These are phyloP conservation scores for Fistularia tabacaria DNA, from an alignment of 2,797 vertebrate genomes.

Conservation along the genomic window DNA sequence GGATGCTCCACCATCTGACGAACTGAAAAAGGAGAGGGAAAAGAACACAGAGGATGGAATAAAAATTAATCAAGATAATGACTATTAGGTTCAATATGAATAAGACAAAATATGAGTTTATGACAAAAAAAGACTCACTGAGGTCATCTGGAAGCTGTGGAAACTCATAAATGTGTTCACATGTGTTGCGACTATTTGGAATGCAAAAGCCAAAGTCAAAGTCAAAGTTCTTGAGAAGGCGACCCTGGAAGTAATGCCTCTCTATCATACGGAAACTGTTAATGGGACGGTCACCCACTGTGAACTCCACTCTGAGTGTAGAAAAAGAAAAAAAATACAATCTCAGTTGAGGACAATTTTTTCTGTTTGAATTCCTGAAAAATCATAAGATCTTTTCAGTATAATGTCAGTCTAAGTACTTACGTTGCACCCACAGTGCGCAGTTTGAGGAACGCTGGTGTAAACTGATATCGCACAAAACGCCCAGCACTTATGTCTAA, in stretches of 20 bases:
- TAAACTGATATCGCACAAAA: conserved; percentile 98
- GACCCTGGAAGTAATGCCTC: conserved; percentile 95
- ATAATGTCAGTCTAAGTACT: conserved; percentile 30
- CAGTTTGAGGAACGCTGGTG: conserved; percentile 92
- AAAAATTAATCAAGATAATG: background rate
- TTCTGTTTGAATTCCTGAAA: background rate
- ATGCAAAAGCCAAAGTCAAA: conserved; percentile 99
- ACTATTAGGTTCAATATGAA: background rate
- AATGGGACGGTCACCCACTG: conserved; percentile 91
- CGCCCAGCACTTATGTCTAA: conserved; percentile 86
- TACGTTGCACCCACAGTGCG: conserved; percentile 95
- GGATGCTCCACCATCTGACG: conserved; percentile 93
- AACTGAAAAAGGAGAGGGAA: conserved; percentile 71
- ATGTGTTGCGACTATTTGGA: conserved; percentile 96
- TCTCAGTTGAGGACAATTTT: background rate
- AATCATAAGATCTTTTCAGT: background rate
- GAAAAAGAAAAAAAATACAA: conserved; percentile 11
- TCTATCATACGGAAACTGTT: conserved; percentile 98
- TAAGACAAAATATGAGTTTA: background rate
- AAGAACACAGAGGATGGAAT: background rate
- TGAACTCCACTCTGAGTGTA: conserved; percentile 90
- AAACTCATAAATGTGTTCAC: conserved; percentile 98
- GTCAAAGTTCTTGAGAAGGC: conserved; percentile 96
- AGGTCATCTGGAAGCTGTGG: conserved; percentile 95
- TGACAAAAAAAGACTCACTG: conserved; percentile 74